Evolutionary conservation across 2,113 vertebrate species (phyloP), one percentile per base, ranked within the genome.

Genomic region (Alces alces): DNA sequence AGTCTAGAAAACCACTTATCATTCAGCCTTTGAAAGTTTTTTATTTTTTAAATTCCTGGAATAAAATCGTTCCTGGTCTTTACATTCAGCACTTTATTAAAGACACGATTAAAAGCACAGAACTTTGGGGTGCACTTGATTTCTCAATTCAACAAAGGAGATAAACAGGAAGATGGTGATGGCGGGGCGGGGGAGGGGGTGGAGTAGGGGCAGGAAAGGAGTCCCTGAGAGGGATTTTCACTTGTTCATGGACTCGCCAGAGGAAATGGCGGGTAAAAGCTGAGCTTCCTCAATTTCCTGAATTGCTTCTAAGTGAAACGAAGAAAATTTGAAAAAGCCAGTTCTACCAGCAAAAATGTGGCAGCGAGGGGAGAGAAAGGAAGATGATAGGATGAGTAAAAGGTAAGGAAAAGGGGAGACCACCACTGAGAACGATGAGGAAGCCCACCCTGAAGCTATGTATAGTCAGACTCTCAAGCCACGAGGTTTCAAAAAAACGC

Each of bases 151-250:
- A 73, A 16, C 14, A 25, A 36, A 86, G 33, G 10, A 70, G 13
- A 55, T 25, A 55, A 36, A 28, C 43, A 45, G 7, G 8, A 58
- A n/a, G 11, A 11, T 73, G 33, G 25, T 52, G 17, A 36, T 66
- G 33, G 33, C 1, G 8, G n/a, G 17, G 61, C 1, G 27, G 58
- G 58, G 25, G 60, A 16, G 2, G 23, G 1, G 52, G 13, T 2
- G 54, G 6, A 7, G 19, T 57, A 36, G 11, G 66, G 11, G 23
- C 36, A 25, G 36, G 70, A 73, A 43, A 43, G 70, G 70, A 43
- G 25, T 52, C 9, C 45, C 60, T 5, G 39, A 52, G 66, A 33
- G 5, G 16, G 4, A 17, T 15, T n/a, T 58, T 30, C 28, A 27
- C 30, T 21, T n/a, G 28, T 57, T 80, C 12, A 13, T 9, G 1